Evolutionary conservation across 2,797 vertebrate species (phyloP).

Genomic region (Salarias fasciatus): DNA sequence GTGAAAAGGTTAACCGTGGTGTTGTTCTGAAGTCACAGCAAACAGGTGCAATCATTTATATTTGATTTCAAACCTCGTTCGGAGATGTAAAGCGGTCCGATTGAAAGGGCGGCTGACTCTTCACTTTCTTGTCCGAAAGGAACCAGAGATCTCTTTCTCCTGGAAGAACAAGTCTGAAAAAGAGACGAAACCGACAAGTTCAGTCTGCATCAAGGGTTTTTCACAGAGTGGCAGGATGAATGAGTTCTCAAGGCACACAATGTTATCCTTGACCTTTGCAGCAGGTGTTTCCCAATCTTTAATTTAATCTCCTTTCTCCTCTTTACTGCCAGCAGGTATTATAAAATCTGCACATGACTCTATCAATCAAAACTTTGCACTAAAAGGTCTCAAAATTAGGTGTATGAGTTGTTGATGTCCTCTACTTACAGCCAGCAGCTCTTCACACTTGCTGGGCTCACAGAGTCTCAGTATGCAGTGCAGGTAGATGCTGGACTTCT

Average conservation of each 20-base stretch:
- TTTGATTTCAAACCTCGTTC: constrained; percentile 42
- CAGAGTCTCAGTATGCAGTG: constrained; percentile 86
- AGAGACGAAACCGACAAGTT: background rate
- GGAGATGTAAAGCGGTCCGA: constrained; percentile 76
- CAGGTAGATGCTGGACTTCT: constrained; percentile 80
- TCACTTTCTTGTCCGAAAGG: constrained; percentile 61
- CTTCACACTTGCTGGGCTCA: constrained; percentile 76
- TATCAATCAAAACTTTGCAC: background rate
- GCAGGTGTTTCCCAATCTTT: background rate
- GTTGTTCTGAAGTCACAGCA: background rate
- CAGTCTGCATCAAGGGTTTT: background rate
- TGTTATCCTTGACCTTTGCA: no score
- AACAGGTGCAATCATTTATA: background rate
- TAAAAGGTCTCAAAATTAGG: background rate
- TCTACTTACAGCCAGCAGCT: constrained; percentile 71
- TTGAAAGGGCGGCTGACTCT: constrained; percentile 72
- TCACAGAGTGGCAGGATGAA: no score
- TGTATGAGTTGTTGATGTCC: background rate
- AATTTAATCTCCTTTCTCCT: background rate
- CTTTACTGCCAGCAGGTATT: background rate
- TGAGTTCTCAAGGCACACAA: no score
- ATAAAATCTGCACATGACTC: background rate
- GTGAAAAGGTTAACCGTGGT: background rate
- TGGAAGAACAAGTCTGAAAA: constrained; percentile 5
- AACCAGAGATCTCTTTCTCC: constrained; percentile 70